Evolutionary conservation across 2,113 vertebrate species (phyloP).

Genomic region (Riparia riparia): DNA sequence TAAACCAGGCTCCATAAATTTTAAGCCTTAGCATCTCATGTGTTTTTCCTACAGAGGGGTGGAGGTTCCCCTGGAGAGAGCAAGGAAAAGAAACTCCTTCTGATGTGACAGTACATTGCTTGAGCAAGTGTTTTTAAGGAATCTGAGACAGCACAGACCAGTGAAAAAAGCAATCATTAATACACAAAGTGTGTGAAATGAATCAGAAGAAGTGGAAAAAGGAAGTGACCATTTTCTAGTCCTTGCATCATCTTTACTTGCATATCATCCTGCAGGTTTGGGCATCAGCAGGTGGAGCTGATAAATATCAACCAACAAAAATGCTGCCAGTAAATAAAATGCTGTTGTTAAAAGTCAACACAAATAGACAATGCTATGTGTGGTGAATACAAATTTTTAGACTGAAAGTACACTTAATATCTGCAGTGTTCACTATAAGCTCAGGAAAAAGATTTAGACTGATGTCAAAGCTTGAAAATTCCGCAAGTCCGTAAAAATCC

Average conservation of each 20-base stretch:
- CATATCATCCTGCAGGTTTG: neutral
- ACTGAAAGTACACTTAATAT: neutral
- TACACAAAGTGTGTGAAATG: neutral
- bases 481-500: neutral
- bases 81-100: neutral
- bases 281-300: neutral
- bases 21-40: neutral
- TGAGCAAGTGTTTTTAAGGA: neutral
- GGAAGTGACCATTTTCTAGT: constrained; percentile 7
- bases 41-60: neutral
- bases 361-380: neutral
- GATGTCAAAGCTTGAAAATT: neutral
- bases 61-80: neutral
- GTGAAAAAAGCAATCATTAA: neutral
- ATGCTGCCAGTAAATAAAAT: neutral
- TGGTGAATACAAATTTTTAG: neutral
- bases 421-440: neutral
- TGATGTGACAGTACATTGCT: neutral
- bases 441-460: neutral
- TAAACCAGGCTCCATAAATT: constrained; percentile 33
- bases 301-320: neutral
- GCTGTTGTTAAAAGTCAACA: neutral
- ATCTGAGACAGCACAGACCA: neutral
- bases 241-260: neutral
- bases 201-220: neutral